phyloP scores from a whole-genome alignment of 2,113 vertebrate species.

The Macquaria ambigua region DNA sequence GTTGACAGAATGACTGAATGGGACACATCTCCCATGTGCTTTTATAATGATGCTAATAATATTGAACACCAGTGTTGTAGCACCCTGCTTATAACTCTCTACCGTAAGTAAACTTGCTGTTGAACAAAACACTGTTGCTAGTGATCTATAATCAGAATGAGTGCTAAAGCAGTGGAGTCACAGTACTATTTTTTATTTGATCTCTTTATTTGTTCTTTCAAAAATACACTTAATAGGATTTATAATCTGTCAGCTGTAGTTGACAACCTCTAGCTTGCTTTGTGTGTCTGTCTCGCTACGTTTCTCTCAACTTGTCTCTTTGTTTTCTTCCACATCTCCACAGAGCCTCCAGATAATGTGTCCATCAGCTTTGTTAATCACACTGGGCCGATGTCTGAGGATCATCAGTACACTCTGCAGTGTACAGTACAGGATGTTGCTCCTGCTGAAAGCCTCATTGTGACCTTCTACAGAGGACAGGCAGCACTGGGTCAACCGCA shows the following conservation, averaged over 20 bases:
- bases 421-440: conserved; percentile 64
- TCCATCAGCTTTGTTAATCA: conserved; percentile 30
- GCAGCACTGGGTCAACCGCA: accelerated
- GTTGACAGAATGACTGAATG: conserved; percentile 19
- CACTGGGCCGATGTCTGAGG: conserved; percentile 46
- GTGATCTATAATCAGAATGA: not conserved
- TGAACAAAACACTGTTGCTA: not conserved
- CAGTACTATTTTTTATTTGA: too few species aligned
- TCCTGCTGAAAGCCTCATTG: conserved; percentile 41
- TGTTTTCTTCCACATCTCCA: not conserved
- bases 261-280: too few species aligned
- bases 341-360: conserved; percentile 70
- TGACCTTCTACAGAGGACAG: conserved; percentile 64
- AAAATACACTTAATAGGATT: too few species aligned
- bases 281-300: not conserved
- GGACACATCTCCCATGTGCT: not conserved
- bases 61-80: not conserved
- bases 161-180: too few species aligned
- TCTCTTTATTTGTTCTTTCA: too few species aligned
- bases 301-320: not conserved
- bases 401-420: conserved; percentile 28
- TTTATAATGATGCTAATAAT: not conserved
- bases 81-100: not conserved
- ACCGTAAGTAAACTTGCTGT: conserved; percentile 49
- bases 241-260: too few species aligned